Base-by-base conservation (phyloP, 2,797 vertebrate genomes). In the Clamator glandarius region DNA sequence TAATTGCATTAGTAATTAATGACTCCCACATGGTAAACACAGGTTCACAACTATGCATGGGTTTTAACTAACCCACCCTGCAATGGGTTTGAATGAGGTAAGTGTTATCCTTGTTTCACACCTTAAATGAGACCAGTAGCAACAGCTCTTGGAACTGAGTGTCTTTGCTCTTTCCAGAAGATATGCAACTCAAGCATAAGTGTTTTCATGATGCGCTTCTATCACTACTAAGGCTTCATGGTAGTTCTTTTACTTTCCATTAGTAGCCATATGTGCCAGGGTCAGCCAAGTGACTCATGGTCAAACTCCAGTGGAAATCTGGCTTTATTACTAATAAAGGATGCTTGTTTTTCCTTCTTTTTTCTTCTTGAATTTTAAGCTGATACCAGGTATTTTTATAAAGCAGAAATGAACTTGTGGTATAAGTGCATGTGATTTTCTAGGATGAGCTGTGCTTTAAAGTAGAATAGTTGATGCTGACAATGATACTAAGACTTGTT, bases 1-100 rank as follows among this genome's bases (percentile, higher is more conserved):
- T 95, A 93, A 96, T 92, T 95, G n/a, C 4, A 1, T 70, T 51
- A 61, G 92, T 77, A 93, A 95, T 94, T 93, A 92, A n/a, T 2
- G 1, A 54, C 39, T 64, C 91, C 84, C 62, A 44, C 87, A 90
- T 3, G 28, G 75, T 85, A 95, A 93, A 91, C 57, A 77, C 36
- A 55, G 12, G 54, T 93, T 92, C 57, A 41, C 58, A 95, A 82
- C 73, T 55, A 25, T 66, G 62, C 42, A 77, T 74, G 42, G 42
- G 25, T 64, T 78, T 89, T 85, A 87, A 51, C 19, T 80, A 72
- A 83, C 14, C 26, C 31, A 42, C 44, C 54, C 31, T 81, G 2
- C 24, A 48, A n/a, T 41, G 15, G 18, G 11, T 58, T 46, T 64
- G 72, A 66, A 33, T 69, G 72, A 80, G 15, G 11, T 41, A 39